Conservation (phyloP, 2,888 invertebrate genomes). For the Cataglyphis albicans region DNA sequence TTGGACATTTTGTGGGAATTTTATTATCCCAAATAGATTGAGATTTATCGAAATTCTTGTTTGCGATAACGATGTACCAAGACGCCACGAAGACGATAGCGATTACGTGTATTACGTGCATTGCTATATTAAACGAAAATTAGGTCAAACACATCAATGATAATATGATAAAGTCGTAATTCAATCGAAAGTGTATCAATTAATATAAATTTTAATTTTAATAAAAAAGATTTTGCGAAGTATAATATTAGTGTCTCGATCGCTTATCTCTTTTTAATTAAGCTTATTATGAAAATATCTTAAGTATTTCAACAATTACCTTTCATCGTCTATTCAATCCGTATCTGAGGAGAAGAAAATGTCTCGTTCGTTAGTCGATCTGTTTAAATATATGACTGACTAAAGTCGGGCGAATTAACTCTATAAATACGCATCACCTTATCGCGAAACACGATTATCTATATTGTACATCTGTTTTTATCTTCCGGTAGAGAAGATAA, state of each 20-base stretch:
- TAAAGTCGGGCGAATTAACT: not conserved
- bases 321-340: not conserved
- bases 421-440: not conserved
- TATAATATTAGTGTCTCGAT: not conserved
- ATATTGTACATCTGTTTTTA: not conserved
- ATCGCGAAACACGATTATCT: not conserved
- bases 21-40: not conserved
- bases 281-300: not conserved
- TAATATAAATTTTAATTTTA: slow-evolving; percentile 8
- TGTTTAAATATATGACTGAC: not conserved
- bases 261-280: not conserved
- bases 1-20: not conserved
- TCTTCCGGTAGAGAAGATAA: not conserved
- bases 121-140: not conserved
- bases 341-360: not conserved
- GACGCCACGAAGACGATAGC: not conserved
- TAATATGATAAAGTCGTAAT: not conserved
- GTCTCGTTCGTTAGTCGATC: not conserved
- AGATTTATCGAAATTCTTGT: not conserved
- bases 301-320: slow-evolving; percentile 2
- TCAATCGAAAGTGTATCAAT: not conserved
- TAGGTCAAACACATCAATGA: not conserved
- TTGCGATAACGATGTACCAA: not conserved
- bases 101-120: not conserved
- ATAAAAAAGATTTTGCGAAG: not conserved